Percentiles rank a stretch among this genome's conserved stretches.
These are phyloP conservation scores for Ganaspis brasiliensis DNA, from an alignment of 2,888 invertebrate genomes.

Conservation along the genomic window DNA sequence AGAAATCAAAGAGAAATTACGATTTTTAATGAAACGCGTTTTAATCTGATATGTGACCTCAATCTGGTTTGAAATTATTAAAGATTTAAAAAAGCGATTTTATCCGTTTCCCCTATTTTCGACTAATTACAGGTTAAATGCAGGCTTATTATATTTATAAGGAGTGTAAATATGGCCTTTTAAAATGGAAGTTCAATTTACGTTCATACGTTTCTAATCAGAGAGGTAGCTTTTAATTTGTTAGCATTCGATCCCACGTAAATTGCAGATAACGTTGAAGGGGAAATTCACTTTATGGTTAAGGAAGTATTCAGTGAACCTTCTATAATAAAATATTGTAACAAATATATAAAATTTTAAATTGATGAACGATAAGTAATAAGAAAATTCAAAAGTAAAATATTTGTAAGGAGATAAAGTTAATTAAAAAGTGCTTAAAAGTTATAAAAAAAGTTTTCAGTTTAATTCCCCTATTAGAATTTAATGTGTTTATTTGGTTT, in stretches of 20 bases:
- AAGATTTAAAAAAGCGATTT: background rate
- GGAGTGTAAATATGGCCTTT: slow-evolving; percentile 11
- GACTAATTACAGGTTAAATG: background rate
- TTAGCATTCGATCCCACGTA: slow-evolving; percentile 15
- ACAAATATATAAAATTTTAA: background rate
- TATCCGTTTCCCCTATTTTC: background rate
- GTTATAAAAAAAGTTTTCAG: no score
- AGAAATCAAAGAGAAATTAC: no score
- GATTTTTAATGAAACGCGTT: no score
- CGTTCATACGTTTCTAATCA: slow-evolving; percentile 17
- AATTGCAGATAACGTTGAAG: slow-evolving; percentile 18
- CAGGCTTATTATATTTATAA: slow-evolving; percentile 9
- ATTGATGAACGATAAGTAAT: background rate
- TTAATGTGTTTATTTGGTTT: no score
- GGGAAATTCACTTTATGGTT: slow-evolving; percentile 4
- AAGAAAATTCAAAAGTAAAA: no score
- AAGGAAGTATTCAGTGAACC: slow-evolving; percentile 13
- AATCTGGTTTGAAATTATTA: background rate
- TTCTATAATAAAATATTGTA: slow-evolving; percentile 3
- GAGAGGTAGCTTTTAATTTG: slow-evolving; percentile 17
- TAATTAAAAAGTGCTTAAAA: no score
- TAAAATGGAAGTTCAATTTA: slow-evolving; percentile 9
- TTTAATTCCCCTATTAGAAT: no score
- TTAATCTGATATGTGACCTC: background rate
- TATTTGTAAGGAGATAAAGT: no score